Base-by-base conservation (phyloP, 2,888 invertebrate species). In the Rhorus exstirpatorius region DNA sequence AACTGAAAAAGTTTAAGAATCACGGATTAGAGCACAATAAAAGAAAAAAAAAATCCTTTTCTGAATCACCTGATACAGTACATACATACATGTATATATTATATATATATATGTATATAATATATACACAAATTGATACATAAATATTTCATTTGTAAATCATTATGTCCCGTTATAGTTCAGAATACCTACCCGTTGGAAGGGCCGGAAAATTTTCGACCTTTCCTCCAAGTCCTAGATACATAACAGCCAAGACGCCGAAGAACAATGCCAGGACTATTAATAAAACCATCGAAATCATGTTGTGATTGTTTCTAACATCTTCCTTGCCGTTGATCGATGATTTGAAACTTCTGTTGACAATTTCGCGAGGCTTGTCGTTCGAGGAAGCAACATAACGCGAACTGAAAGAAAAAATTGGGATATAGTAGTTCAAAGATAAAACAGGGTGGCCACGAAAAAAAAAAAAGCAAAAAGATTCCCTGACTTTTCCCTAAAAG, bases 211-310 rank as follows among this genome's bases (percentile, higher is more conserved):
- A 89, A 72, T 81, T 89, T 41, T 92, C 91, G 35, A 89, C 84
- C 88, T 93, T 93, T 81, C 92, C 92, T 85, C 92, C 91, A 75
- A 93, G 92, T 71, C 92, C 93, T 83, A 93, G 86, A 87, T 93
- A 93, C 83, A 93, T 89, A 80, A 93, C 87, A 3, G 92, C 93
- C 85, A 93, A 87, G 38, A 90, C 86, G 67, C 90, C 89, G 81
- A 93, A 93, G 88, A 93, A 93, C 60, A 93, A 84, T 38, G 91
- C 91, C 51, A 92, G 87, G 19, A 93, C 91, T 35, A 90, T 86
- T 51, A 93, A 89, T 75, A 93, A 88, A 74, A 93, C 87, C 91
- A 93, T 91, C 12, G 93, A 93, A n/a, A 93, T 88, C 83, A 92
- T 85, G 72, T 93, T 93, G 82, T 92, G 92, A 82, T 90, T 90